Percentiles rank a stretch among this genome's conserved stretches.
phyloP scores from a whole-genome alignment of 1,140 invertebrate species.

The Aphelinus certus region DNA sequence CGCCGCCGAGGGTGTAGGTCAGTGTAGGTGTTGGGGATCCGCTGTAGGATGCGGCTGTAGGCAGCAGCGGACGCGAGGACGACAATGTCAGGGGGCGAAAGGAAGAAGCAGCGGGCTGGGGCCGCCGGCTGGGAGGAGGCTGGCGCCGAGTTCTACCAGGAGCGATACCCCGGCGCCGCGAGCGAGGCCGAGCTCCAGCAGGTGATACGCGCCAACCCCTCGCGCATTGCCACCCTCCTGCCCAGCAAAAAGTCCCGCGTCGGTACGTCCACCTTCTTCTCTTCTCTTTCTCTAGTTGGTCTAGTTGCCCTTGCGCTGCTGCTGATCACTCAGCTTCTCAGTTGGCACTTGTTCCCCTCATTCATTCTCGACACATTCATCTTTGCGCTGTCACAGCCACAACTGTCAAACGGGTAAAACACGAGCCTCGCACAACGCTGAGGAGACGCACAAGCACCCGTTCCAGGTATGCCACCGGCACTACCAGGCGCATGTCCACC shows the following conservation, averaged over 20 bases:
- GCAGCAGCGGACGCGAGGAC: conserved; percentile 22
- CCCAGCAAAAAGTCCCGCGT: conserved; percentile 81
- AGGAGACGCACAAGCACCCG: conserved; percentile 72
- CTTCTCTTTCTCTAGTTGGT: no score
- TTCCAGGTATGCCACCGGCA: conserved; percentile 72
- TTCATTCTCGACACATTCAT: no score
- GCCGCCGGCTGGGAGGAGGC: conserved; percentile 84
- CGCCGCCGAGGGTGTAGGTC: no score
- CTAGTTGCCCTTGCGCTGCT: no score
- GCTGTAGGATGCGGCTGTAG: no score
- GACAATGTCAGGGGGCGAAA: conserved; percentile 70
- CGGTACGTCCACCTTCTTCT: conserved; percentile 62
- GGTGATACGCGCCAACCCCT: conserved; percentile 74
- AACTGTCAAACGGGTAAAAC: conserved; percentile 67
- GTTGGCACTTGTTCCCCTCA: no score
- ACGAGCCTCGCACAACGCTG: conserved; percentile 67
- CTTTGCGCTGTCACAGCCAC: conserved; percentile 36
- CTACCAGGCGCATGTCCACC: conserved; percentile 70
- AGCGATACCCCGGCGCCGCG: conserved; percentile 79
- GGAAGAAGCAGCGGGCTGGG: conserved; percentile 65
- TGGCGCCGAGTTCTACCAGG: conserved; percentile 85
- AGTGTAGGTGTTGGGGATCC: no score
- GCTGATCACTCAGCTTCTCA: no score
- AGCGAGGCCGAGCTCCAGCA: conserved; percentile 75
- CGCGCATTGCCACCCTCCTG: conserved; percentile 77